These are phyloP conservation scores for Sarcophaga carnaria DNA, from an alignment of 2,888 invertebrate genomes.

Conservation along the genomic window DNA sequence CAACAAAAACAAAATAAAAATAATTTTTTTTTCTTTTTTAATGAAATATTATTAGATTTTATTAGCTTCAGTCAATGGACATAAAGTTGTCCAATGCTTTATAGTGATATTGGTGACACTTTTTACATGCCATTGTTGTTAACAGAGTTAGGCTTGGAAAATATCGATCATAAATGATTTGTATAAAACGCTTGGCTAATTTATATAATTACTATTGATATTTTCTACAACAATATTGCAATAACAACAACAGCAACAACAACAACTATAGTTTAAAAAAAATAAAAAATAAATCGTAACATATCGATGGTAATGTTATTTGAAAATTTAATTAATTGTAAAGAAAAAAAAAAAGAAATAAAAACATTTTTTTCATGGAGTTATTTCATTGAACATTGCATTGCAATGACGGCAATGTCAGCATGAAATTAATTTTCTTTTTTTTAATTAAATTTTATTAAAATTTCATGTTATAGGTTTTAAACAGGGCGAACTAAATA, in stretches of 20 bases:
- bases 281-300: not conserved
- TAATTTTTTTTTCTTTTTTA: conserved; percentile 7
- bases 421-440: no score
- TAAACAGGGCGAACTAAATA: no score
- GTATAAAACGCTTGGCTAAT: conserved; percentile 25
- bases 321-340: conserved; percentile 24
- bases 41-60: conserved; percentile 42
- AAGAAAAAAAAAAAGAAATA: not conserved
- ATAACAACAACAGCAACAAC: not conserved
- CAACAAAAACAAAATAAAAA: not conserved
- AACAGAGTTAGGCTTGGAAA: conserved; percentile 18
- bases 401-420: no score
- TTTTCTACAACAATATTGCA: not conserved
- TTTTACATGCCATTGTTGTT: conserved; percentile 43
- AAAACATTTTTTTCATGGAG: no score
- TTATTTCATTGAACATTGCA: not conserved
- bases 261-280: not conserved
- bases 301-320: not conserved
- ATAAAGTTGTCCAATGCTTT: conserved; percentile 1
- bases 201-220: conserved; percentile 44
- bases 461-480: no score
- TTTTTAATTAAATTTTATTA: no score
- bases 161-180: conserved; percentile 19
- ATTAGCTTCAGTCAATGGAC: conserved; percentile 10
- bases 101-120: conserved; percentile 49